Evolutionary conservation across 2,113 vertebrate species (phyloP).

Genomic region (Oreocharis arfaki): DNA sequence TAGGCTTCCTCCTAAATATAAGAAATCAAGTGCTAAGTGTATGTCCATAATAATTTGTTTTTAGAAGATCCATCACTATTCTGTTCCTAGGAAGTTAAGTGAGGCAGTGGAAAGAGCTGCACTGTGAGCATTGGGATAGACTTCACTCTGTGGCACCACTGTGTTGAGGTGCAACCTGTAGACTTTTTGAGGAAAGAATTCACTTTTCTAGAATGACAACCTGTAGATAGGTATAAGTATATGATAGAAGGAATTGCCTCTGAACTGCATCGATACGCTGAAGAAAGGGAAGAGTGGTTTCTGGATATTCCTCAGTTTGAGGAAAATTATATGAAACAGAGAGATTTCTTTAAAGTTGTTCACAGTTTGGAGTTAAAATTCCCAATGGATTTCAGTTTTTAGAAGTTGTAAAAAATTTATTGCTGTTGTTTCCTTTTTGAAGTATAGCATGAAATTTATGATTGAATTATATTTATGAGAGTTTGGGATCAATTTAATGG

Average conservation of each 20-base stretch:
- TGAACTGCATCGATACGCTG: not conserved
- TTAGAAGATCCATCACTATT: not conserved
- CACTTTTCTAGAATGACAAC: not conserved
- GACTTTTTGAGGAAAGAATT: not conserved
- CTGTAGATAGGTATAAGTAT: not conserved
- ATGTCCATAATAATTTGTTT: not conserved
- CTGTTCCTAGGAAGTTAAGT: not conserved
- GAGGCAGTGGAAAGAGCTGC: not conserved
- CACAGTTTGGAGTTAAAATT: not conserved
- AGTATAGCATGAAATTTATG: not conserved
- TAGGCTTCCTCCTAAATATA: not conserved
- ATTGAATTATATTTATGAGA: not conserved
- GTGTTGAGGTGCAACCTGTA: not conserved
- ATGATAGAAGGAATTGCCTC: not conserved
- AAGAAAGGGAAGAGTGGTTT: not conserved
- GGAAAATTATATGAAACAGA: not conserved
- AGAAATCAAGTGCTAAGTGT: not conserved
- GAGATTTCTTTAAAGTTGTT: not conserved
- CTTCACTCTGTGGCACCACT: not conserved
- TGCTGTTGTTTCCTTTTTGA: not conserved
- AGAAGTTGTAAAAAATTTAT: not conserved
- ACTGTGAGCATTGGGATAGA: not conserved
- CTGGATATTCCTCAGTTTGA: not conserved
- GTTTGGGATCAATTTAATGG: not conserved
- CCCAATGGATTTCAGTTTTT: not conserved